phyloP scores from a whole-genome alignment of 2,888 invertebrate genomes.

The Brassicogethes aeneus region DNA sequence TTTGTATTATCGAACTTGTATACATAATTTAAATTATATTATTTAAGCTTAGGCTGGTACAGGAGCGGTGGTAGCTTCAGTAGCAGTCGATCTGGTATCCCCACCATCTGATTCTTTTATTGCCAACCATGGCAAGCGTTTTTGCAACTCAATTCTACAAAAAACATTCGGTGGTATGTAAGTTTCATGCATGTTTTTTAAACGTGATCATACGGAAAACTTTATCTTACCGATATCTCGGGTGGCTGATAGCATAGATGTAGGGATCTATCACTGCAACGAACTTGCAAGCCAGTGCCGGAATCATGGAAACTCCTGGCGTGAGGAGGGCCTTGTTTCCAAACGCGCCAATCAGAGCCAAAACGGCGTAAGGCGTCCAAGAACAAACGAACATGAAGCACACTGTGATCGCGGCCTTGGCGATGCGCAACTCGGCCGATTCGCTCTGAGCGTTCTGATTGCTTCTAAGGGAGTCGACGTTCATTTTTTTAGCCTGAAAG shows the following conservation, averaged over 20 bases:
- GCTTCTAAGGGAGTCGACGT: constrained; percentile 72
- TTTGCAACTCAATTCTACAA: constrained; percentile 65
- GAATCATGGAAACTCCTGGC: constrained; percentile 76
- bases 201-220: no score
- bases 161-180: no score
- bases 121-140: constrained; percentile 70
- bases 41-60: not conserved
- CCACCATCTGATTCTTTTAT: constrained; percentile 52
- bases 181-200: constrained; percentile 9
- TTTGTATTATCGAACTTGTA: no score
- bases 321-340: constrained; percentile 66
- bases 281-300: constrained; percentile 76
- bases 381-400: constrained; percentile 78
- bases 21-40: not conserved
- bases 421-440: constrained; percentile 76
- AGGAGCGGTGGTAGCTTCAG: constrained; percentile 19
- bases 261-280: constrained; percentile 90
- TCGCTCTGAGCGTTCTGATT: constrained; percentile 58
- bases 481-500: constrained; percentile 77
- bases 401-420: constrained; percentile 81
- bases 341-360: constrained; percentile 73
- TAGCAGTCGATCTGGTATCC: constrained; percentile 50
- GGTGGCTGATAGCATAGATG: constrained; percentile 86
- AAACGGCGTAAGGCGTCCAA: constrained; percentile 86
- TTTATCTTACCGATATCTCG: constrained; percentile 71